A percentile compares a stretch with the other conserved stretches of the same genome.
Conservation (phyloP, 1,140 invertebrate species). For the Vollenhovia emeryi region DNA sequence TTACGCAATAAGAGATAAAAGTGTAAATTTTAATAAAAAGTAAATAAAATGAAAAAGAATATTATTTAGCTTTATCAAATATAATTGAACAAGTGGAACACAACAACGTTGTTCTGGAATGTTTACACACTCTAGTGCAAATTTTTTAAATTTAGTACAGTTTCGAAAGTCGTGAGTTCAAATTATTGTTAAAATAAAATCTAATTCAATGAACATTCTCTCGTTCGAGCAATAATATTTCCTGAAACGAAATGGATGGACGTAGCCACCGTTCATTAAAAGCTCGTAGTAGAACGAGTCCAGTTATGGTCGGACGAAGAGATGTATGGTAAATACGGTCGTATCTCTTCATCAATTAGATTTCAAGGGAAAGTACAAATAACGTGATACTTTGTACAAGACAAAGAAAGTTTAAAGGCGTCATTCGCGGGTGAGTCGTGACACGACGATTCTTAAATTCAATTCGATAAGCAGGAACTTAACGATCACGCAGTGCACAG, state of each 20-base stretch:
- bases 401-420: background rate
- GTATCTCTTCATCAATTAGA: background rate
- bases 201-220: background rate
- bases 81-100: background rate
- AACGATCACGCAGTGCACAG: background rate
- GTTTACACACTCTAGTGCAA: background rate
- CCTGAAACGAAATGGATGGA: background rate
- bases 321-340: background rate
- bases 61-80: background rate
- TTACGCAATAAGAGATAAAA: background rate
- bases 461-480: background rate
- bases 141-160: background rate
- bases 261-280: background rate
- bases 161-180: background rate
- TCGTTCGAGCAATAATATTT: background rate
- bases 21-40: background rate
- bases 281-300: background rate
- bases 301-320: background rate
- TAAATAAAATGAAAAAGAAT: background rate
- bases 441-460: background rate
- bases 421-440: background rate
- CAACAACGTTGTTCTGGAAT: background rate
- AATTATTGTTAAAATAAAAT: background rate
- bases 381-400: background rate
- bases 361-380: no score